phyloP scores from a whole-genome alignment of 2,113 vertebrate genomes.

The Isurus oxyrinchus region DNA sequence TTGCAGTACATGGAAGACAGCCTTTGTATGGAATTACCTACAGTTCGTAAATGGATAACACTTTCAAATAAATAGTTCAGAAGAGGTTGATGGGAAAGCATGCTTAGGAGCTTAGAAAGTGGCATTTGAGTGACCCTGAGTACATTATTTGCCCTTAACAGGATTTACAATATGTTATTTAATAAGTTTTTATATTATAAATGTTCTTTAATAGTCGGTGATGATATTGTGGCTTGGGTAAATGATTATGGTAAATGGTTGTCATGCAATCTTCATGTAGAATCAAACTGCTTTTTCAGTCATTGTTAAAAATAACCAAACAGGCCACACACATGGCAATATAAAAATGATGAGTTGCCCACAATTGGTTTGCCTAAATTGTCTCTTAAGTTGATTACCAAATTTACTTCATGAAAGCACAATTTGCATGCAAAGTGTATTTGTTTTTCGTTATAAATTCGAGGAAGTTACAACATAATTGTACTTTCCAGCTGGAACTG shows the following conservation, averaged over 20 bases:
- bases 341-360: constrained; percentile 75
- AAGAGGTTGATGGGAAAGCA: constrained; percentile 64
- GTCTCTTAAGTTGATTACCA: background rate
- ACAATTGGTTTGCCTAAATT: constrained; percentile 46
- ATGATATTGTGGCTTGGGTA: constrained; percentile 70
- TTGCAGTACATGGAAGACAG: constrained; percentile 56
- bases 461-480: background rate
- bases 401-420: background rate
- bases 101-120: constrained; percentile 65
- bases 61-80: constrained; percentile 62
- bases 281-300: background rate
- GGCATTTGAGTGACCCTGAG: constrained; percentile 74
- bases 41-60: constrained; percentile 67
- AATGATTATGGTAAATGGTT: constrained; percentile 75
- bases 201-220: constrained; percentile 70
- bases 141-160: constrained; percentile 64
- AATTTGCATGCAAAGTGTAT: background rate
- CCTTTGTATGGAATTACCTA: constrained; percentile 57
- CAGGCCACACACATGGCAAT: constrained; percentile 69
- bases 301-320: constrained; percentile 40
- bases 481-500: background rate
- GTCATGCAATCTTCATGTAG: constrained; percentile 45
- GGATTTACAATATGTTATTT: constrained; percentile 67
- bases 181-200: constrained; percentile 70
- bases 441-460: background rate